Conservation (phyloP, 2,113 vertebrate genomes). For the Sander vitreus region DNA sequence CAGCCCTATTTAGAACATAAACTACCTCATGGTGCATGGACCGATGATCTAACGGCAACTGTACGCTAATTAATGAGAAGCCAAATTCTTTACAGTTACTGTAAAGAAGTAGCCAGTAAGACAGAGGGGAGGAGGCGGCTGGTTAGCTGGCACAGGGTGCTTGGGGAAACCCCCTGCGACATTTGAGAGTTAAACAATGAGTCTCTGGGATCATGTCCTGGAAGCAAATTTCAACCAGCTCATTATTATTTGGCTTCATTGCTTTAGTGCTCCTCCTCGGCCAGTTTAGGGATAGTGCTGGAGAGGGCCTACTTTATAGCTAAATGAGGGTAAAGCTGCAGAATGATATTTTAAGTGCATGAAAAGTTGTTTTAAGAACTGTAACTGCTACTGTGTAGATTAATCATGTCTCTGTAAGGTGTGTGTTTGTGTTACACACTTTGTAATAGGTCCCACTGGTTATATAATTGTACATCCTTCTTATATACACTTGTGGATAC, state of each 20-base stretch:
- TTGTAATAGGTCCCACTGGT: background rate
- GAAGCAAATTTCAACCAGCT: constrained; percentile 6
- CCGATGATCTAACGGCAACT: background rate
- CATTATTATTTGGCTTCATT: constrained; percentile 25
- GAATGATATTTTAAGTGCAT: background rate
- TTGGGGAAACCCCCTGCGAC: background rate
- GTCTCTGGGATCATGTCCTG: constrained; percentile 1
- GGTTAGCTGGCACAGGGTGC: background rate
- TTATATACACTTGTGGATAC: background rate
- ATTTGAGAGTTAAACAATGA: constrained; percentile 6
- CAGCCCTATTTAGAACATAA: background rate
- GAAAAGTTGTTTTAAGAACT: background rate
- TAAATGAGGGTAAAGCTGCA: constrained; percentile 4
- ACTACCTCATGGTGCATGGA: background rate
- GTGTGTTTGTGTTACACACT: background rate
- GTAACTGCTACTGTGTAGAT: background rate
- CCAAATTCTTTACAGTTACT: no score
- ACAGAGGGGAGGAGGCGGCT: background rate
- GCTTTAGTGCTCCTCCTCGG: background rate
- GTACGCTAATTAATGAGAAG: no score
- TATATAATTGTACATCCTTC: no score
- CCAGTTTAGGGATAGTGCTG: background rate
- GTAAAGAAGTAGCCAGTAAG: background rate
- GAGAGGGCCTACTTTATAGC: background rate
- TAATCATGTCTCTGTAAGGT: background rate